Evolutionary conservation across 1,140 invertebrate species (phyloP).

Genomic region (Formica exsecta): DNA sequence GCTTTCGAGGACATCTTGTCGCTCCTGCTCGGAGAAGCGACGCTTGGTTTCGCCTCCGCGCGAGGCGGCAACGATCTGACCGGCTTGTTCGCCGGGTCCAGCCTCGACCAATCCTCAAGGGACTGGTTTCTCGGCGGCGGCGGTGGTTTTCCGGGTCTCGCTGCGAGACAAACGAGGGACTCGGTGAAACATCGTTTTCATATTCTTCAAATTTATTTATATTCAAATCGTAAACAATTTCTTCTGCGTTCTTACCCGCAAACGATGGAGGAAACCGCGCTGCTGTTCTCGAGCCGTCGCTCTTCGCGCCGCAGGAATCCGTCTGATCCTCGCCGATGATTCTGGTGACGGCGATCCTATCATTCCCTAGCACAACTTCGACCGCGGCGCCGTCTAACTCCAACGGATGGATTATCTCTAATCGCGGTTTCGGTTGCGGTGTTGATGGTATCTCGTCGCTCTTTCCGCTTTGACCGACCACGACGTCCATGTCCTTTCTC

Average conservation of each 20-base stretch:
- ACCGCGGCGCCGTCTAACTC: conserved; percentile 93
- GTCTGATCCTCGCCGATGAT: conserved; percentile 84
- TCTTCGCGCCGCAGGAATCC: conserved; percentile 79
- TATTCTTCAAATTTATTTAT: neutral
- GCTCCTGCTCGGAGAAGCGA: conserved; percentile 68
- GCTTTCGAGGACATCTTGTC: conserved; percentile 82
- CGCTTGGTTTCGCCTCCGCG: conserved; percentile 88
- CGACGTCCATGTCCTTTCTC: conserved; percentile 89
- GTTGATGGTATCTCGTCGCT: conserved; percentile 84
- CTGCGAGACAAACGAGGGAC: conserved; percentile 65
- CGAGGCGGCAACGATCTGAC: conserved; percentile 91
- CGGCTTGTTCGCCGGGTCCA: conserved; percentile 86
- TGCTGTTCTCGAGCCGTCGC: conserved; percentile 50
- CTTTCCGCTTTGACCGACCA: conserved; percentile 69
- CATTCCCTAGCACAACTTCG: conserved; percentile 90
- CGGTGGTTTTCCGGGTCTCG: conserved; percentile 88
- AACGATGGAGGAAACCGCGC: conserved; percentile 57
- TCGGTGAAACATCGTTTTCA: too few relatives aligned
- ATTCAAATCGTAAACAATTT: neutral
- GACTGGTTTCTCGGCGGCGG: conserved; percentile 88
- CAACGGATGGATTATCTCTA: conserved; percentile 95
- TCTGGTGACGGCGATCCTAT: conserved; percentile 83
- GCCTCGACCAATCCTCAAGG: conserved; percentile 85
- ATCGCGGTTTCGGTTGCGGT: conserved; percentile 89
- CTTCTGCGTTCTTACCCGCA: conserved; percentile 65